phyloP scores from a whole-genome alignment of 2,113 vertebrate genomes.

The Microcebus murinus region DNA sequence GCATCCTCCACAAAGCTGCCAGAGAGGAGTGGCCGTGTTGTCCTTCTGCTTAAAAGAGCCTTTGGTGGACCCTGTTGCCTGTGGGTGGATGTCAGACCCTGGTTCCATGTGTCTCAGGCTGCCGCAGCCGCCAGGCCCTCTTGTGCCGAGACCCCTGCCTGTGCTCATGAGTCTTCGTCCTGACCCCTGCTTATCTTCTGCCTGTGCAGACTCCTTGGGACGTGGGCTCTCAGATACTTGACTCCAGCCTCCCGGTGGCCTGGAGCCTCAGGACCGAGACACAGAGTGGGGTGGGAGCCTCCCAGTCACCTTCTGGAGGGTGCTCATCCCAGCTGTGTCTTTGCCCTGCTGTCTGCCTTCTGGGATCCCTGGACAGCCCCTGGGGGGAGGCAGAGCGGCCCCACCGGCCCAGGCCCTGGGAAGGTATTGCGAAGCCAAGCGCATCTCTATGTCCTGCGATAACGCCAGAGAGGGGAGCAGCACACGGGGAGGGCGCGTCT shows the following conservation, averaged over 20 bases:
- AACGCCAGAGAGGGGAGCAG: neutral
- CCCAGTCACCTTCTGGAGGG: neutral
- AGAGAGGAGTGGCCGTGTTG: neutral
- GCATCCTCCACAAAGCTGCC: neutral
- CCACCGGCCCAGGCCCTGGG: neutral
- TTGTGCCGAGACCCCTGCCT: neutral
- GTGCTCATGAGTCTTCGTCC: neutral
- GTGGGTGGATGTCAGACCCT: neutral
- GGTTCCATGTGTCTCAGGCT: fast-evolving
- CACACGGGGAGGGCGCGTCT: neutral
- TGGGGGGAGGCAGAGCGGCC: neutral
- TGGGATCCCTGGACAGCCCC: neutral
- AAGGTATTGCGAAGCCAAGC: neutral
- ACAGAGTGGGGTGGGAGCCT: neutral
- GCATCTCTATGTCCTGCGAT: neutral
- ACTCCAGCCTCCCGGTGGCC: neutral
- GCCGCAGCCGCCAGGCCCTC: neutral
- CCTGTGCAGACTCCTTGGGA: no score
- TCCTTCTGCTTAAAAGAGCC: neutral
- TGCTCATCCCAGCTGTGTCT: no score
- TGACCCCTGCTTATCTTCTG: neutral
- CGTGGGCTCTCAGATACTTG: no score
- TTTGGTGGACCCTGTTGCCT: neutral
- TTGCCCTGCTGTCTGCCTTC: neutral
- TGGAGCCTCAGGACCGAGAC: neutral